Conservation (phyloP, 2,113 vertebrate genomes). For the Ellobius talpinus region DNA sequence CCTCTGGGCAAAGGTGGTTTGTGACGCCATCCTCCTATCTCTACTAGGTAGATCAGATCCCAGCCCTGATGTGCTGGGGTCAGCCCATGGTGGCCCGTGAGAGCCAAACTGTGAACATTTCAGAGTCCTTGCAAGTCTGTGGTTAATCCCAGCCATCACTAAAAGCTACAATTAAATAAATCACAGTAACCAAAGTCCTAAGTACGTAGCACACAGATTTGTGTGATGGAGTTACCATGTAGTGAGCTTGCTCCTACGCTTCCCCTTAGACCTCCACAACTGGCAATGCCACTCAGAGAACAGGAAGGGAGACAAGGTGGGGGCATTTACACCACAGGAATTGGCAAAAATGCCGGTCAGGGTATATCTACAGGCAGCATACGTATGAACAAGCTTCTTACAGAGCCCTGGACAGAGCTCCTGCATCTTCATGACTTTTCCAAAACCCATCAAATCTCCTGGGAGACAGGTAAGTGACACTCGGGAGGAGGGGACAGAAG, state of each 20-base stretch:
- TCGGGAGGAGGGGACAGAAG: fast-evolving
- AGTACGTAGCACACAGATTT: fast-evolving
- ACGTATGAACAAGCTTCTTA: not conserved
- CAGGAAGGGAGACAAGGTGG: fast-evolving
- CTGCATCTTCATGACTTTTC: not conserved
- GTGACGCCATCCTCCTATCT: not conserved
- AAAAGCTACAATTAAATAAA: not conserved
- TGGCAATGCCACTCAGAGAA: fast-evolving
- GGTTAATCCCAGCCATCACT: not conserved
- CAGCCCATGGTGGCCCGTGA: not conserved
- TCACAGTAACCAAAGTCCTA: not conserved
- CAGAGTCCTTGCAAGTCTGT: not conserved
- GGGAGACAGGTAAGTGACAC: not conserved
- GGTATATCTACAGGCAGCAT: not conserved
- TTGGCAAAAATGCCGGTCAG: not conserved
- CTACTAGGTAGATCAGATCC: not conserved
- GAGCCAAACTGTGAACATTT: not conserved
- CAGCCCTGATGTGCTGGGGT: not conserved
- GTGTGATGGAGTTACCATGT: fast-evolving
- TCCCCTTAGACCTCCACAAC: not conserved
- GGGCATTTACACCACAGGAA: not conserved
- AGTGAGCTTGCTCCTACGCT: fast-evolving
- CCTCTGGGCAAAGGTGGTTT: not conserved
- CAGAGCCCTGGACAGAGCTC: not conserved
- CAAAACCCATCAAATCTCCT: not conserved